Percentiles rank a stretch among this genome's conserved stretches.
phyloP scores from a whole-genome alignment of 2,888 invertebrate species.

The Nomada ruficornis region DNA sequence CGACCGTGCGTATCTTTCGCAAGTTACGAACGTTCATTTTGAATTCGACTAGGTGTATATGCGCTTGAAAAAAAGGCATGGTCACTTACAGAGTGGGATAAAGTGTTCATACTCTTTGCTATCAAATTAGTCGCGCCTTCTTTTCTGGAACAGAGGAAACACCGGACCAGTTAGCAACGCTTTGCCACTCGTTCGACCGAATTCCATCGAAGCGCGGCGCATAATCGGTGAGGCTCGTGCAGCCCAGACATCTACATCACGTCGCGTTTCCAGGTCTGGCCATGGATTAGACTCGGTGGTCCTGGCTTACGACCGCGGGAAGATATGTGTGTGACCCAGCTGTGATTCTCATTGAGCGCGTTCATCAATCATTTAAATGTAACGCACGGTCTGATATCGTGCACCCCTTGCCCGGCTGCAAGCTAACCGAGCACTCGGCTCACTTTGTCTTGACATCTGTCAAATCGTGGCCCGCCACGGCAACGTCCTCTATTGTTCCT shows the following conservation, averaged over 20 bases:
- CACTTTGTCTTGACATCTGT: conserved; percentile 82
- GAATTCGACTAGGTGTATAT: too few species aligned
- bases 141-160: too few species aligned
- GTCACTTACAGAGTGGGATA: too few species aligned
- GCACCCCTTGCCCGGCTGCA: conserved; percentile 69
- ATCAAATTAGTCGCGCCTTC: too few species aligned
- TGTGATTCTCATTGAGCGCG: conserved; percentile 81
- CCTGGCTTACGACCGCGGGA: conserved; percentile 64
- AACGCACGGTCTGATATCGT: conserved; percentile 74
- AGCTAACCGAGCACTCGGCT: conserved; percentile 66
- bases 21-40: not conserved
- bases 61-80: too few species aligned
- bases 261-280: conserved; percentile 42
- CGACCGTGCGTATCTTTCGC: not conserved
- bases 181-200: not conserved
- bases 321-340: conserved; percentile 77
- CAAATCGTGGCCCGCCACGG: conserved; percentile 67
- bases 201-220: conserved; percentile 15
- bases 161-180: too few species aligned
- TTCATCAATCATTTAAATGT: conserved; percentile 83
- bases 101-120: too few species aligned
- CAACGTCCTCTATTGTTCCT: conserved; percentile 61
- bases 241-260: conserved; percentile 55
- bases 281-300: conserved; percentile 71
- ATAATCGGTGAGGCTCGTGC: conserved; percentile 45